A percentile compares a stretch with the other conserved stretches of the same genome.
Evolutionary conservation across 2,888 invertebrate genomes (phyloP).

Genomic region (Ochropleura plecta): DNA sequence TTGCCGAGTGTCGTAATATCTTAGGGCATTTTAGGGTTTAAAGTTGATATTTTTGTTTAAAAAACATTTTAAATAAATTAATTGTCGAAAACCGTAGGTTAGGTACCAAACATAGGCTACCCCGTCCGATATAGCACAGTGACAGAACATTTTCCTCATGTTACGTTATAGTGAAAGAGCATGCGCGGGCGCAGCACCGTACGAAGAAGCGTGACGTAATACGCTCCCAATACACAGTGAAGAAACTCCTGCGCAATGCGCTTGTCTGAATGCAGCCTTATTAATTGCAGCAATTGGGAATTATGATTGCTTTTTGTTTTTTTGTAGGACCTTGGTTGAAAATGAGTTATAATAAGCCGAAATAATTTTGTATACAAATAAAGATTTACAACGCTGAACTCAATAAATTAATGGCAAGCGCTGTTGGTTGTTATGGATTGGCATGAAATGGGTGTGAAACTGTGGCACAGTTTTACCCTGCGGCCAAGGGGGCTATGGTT

Average conservation of each 20-base stretch:
- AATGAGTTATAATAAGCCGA: neutral
- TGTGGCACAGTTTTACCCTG: neutral
- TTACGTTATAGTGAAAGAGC: slow-evolving; percentile 64
- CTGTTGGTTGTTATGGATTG: neutral
- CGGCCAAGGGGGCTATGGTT: neutral
- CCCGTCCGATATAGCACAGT: slow-evolving; percentile 51
- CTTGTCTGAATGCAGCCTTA: slow-evolving; percentile 46
- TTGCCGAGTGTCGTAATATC: no score
- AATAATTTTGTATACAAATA: neutral
- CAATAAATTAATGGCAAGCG: neutral
- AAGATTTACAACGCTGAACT: neutral
- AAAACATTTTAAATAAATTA: no score
- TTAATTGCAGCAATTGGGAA: slow-evolving; percentile 39
- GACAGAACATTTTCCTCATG: slow-evolving; percentile 61
- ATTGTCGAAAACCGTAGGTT: no score
- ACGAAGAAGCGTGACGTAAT: slow-evolving; percentile 58
- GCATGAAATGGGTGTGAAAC: neutral
- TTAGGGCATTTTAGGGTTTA: no score
- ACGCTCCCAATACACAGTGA: slow-evolving; percentile 62
- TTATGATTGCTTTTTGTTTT: slow-evolving; percentile 23
- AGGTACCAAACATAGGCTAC: slow-evolving; percentile 15
- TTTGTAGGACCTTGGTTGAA: slow-evolving; percentile 3
- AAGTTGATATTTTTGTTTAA: no score
- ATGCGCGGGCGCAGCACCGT: slow-evolving; percentile 47
- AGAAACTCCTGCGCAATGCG: slow-evolving; percentile 51